A percentile compares a stretch with the other conserved stretches of the same genome.
These are phyloP conservation scores for Argyresthia goedartella DNA, from an alignment of 2,888 invertebrate species.

Conservation along the genomic window DNA sequence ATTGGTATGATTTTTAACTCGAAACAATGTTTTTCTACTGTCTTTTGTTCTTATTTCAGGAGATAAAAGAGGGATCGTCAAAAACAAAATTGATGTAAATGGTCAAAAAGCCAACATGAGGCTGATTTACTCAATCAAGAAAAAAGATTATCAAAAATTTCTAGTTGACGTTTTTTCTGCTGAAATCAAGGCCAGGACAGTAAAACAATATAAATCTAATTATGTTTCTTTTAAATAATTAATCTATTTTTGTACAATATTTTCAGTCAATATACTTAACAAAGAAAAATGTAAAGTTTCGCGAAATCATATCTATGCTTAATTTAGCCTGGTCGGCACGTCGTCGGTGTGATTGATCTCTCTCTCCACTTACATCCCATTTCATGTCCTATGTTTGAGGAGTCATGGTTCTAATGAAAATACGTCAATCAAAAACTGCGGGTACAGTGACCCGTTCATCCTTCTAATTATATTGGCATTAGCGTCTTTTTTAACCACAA, in stretches of 20 bases:
- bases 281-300: too few relatives aligned
- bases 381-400: too few relatives aligned
- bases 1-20: too few relatives aligned
- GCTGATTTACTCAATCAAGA: neutral
- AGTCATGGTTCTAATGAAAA: conserved; percentile 24
- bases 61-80: conserved; percentile 3
- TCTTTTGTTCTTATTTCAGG: conserved; percentile 2
- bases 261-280: too few relatives aligned
- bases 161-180: conserved; percentile 6
- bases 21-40: too few relatives aligned
- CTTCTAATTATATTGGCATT: conserved; percentile 24
- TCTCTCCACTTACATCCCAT: too few relatives aligned
- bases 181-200: neutral
- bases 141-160: conserved; percentile 2
- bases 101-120: conserved; percentile 1
- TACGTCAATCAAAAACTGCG: conserved; percentile 26
- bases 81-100: neutral
- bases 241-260: too few relatives aligned
- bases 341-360: too few relatives aligned
- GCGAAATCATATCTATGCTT: too few relatives aligned
- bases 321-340: too few relatives aligned
- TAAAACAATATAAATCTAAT: too few relatives aligned
- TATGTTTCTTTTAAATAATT: too few relatives aligned
- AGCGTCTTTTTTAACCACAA: conserved; percentile 18
- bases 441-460: conserved; percentile 20